phyloP scores from a whole-genome alignment of 1,140 invertebrate genomes.

The Limonius californicus region DNA sequence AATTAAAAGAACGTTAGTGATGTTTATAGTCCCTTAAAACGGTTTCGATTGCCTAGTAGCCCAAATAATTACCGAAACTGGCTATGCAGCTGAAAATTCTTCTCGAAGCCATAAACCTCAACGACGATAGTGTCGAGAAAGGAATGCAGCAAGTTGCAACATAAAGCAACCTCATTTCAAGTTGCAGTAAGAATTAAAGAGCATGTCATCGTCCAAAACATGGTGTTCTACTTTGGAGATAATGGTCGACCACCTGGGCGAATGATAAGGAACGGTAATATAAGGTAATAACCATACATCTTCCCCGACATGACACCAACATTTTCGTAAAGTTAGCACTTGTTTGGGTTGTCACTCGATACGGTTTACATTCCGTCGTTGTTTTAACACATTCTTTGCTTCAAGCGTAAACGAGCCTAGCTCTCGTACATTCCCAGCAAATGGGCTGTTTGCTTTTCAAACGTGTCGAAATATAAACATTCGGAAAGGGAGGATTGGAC shows the following conservation, averaged over 20 bases:
- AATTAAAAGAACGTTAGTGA: no score
- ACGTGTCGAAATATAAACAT: constrained; percentile 9
- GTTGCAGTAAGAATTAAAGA: background rate
- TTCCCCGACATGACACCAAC: background rate
- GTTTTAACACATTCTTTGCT: constrained; percentile 11
- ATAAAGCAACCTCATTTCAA: constrained; percentile 7
- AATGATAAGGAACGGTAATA: background rate
- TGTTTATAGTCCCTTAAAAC: no score
- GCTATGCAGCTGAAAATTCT: no score
- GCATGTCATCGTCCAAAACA: background rate
- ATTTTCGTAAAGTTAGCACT: constrained; percentile 6
- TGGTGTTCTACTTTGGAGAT: constrained; percentile 6
- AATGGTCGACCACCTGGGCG: background rate
- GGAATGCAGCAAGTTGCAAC: constrained; percentile 1
- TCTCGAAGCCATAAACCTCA: no score
- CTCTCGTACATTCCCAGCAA: constrained; percentile 2
- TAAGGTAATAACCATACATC: constrained; percentile 4
- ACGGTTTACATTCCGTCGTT: constrained; percentile 3
- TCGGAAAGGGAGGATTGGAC: background rate
- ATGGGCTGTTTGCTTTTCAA: constrained; percentile 5
- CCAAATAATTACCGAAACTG: no score
- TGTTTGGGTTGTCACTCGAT: background rate
- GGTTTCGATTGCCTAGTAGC: no score
- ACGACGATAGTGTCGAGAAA: background rate
- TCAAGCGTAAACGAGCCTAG: constrained; percentile 1